Base-by-base conservation (phyloP, 2,888 invertebrate species). In the Temnothorax unifasciatus region DNA sequence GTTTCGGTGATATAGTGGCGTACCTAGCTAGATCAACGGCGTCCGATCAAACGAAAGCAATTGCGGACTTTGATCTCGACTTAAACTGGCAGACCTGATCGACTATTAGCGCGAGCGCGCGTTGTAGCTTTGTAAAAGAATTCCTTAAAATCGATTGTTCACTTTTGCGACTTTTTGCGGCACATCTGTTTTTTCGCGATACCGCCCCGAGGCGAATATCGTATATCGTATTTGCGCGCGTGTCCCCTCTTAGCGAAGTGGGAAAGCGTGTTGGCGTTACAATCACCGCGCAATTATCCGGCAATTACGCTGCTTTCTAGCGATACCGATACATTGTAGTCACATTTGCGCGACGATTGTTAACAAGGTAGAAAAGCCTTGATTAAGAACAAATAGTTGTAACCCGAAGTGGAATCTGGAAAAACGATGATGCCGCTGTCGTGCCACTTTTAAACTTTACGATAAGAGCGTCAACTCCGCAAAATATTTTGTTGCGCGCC, bases 51-150 rank as follows among this genome's bases (percentile, higher is more conserved):
- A 68, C 4, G 41, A 54, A 47, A 81, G 57, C 59, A 81, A 81
- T 71, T 81, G 59, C 34, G 59, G 59, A 38, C 47, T 71, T 81
- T 47, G 73, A 77, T 77, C 41, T 77, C 29, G 41, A 68, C 25
- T 41, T n/a, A 44, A 50, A 68, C 25, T 41, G 41, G 13, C 41
- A 25, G 52, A 52, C 38, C 9, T 9, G 38, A 54, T 52, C 18
- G 44, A n/a, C 41, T 29, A 41, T 66, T 77, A 66, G 52, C 21
- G 18, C 34, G n/a, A 34, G 34, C 47, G 34, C 34, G 66, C 13
- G 11, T 77, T 29, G n/a, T n/a, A 44, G 54, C 25, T 41, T 52
- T 52, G 6, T 77, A 44, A 68, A 77, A 21, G 8, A 25, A 54
- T 66, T 54, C n/a, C n/a, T 68, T 25, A 25, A 29, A 44, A 44